Evolutionary conservation across 2,888 invertebrate species (phyloP).

Genomic region (Oxyteleia sp.): DNA sequence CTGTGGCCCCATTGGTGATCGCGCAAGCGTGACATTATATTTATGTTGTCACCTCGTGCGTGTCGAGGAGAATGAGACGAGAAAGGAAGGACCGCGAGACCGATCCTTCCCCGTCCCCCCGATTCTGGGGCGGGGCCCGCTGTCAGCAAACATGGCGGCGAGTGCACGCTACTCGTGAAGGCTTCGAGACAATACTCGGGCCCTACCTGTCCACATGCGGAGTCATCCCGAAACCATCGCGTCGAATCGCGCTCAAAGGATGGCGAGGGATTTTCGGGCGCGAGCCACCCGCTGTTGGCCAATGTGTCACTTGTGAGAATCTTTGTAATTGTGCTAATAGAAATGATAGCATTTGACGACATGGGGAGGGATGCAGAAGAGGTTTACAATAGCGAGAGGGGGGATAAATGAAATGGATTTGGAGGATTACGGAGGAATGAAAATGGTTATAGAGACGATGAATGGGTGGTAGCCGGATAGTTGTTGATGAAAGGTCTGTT

Average conservation of each 20-base stretch:
- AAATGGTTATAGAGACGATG: conserved; percentile 50
- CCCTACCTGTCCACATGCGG: conserved; percentile 78
- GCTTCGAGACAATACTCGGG: conserved; percentile 76
- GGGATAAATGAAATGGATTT: conserved; percentile 49
- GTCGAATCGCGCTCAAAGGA: conserved; percentile 82
- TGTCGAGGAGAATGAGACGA: conserved; percentile 76
- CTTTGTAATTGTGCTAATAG: conserved; percentile 68
- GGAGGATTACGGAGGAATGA: conserved; percentile 39
- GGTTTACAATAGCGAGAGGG: conserved; percentile 16
- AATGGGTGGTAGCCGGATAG: conserved; percentile 57
- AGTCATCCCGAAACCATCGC: conserved; percentile 83
- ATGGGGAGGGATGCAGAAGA: conserved; percentile 10
- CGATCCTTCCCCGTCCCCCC: too few relatives aligned
- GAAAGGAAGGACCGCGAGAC: conserved; percentile 52
- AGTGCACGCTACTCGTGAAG: conserved; percentile 77
- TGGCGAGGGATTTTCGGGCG: conserved; percentile 61
- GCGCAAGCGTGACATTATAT: conserved; percentile 87
- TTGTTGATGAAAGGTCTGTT: conserved; percentile 40
- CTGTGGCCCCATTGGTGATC: conserved; percentile 82
- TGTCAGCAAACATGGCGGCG: conserved; percentile 83
- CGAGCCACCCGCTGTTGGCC: conserved; percentile 75
- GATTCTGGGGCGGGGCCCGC: conserved; percentile 79
- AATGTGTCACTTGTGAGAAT: conserved; percentile 59
- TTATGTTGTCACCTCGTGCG: conserved; percentile 86
- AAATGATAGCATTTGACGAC: conserved; percentile 40